phyloP scores from a whole-genome alignment of 2,113 vertebrate species.

The Hemibates koningsi region DNA sequence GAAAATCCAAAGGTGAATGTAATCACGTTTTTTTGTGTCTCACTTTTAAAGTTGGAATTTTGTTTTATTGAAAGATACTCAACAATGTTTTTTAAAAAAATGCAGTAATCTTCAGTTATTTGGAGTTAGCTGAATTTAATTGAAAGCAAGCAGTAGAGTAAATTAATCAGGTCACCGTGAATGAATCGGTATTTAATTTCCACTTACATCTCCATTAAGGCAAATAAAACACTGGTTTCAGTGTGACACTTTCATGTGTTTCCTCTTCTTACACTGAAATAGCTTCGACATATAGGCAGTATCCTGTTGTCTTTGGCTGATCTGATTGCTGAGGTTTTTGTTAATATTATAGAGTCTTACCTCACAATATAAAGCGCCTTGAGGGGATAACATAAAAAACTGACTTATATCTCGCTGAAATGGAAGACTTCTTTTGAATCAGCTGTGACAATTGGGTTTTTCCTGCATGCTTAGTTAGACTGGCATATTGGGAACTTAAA shows the following conservation, averaged over 20 bases:
- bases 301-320: background rate
- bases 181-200: accelerated
- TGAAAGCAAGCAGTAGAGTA: background rate
- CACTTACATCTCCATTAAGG: background rate
- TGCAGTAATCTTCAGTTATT: background rate
- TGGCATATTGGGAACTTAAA: background rate
- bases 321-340: accelerated
- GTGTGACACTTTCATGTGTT: accelerated
- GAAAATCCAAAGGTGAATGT: background rate
- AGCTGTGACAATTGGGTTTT: background rate
- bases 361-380: background rate
- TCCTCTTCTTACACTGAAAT: accelerated
- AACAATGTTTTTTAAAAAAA: background rate
- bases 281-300: no score
- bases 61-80: background rate
- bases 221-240: background rate
- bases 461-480: accelerated
- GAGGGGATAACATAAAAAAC: background rate
- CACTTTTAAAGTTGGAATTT: background rate
- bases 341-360: background rate
- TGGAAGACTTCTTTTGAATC: background rate
- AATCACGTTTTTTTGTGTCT: background rate
- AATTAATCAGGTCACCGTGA: background rate
- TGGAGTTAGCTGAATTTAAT: background rate
- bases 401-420: accelerated